Evolutionary conservation across 2,888 invertebrate genomes (phyloP), one percentile per base, ranked within the genome.

Genomic region (Ophion obscuratus): DNA sequence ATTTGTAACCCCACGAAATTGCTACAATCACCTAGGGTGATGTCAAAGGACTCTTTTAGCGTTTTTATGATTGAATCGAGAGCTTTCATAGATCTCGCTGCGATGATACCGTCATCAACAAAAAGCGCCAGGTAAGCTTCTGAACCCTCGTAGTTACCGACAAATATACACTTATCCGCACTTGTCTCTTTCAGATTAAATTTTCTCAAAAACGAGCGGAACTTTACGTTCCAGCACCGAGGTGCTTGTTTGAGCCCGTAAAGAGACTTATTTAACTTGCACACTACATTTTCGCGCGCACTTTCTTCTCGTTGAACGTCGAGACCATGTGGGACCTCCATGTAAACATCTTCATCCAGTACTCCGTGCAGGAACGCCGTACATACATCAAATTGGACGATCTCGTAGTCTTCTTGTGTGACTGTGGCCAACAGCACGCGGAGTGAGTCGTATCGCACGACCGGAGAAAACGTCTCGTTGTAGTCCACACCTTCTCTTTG

Each of bases 161-260:
- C 2, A 31, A 31, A 31, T 31, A 31, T 31, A 4, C 31, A 31
- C 31, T 31, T 31, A 31, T 31, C 31, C 31, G 31, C 31, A 31
- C 31, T 31, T 31, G 31, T 31, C 31, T 31, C 31, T 31, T 31
- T 31, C 4, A 31, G 31, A 4, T 31, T 31, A 31, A 31, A 31
- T 4, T 31, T 31, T 31, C 31, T 4, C 31, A 31, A 31, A 31
- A 31, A 31, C 10, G 70, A 61, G 47, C 31, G 4, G 4, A 31
- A 2, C 31, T 31, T 31, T 4, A 31, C 31, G 31, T 31, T 31
- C 31, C 31, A 70, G 61, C n/a, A 78, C 20, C 92, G 74, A 20
- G 47, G 47, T 9, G 20, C 89, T 85, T 92, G 92, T 78, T 91
- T 92, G 1, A 93, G 87, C 9, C 92, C 92, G 88, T 93, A 93